Evolutionary conservation across 1,140 invertebrate species (phyloP).

Genomic region (Macrobrachium rosenbergii): DNA sequence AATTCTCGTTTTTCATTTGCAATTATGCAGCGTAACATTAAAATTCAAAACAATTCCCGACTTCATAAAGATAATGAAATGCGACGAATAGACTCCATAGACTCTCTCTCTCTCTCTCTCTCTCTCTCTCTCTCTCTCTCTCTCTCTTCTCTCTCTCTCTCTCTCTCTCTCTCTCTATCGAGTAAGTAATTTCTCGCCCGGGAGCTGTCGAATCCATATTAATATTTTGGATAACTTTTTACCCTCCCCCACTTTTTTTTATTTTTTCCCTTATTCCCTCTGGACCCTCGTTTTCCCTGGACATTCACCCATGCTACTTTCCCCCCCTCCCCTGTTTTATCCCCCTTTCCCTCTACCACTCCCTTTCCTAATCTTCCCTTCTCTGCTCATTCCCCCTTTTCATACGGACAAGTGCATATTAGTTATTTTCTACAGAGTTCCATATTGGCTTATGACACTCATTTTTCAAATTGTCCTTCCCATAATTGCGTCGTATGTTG

Average conservation of each 20-base stretch:
- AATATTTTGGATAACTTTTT: slow-evolving; percentile 16
- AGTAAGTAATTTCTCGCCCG: slow-evolving; percentile 24
- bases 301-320: background rate
- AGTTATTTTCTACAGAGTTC: slow-evolving; percentile 34
- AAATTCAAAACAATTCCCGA: no score
- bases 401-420: slow-evolving; percentile 52
- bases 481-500: background rate
- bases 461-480: no score
- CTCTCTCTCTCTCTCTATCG: background rate
- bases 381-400: background rate
- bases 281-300: background rate
- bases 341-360: slow-evolving; percentile 6
- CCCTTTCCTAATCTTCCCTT: background rate
- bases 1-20: no score
- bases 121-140: background rate
- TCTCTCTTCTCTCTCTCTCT: background rate
- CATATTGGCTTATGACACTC: slow-evolving; percentile 46
- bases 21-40: no score
- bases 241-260: background rate
- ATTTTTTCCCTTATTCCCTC: slow-evolving; percentile 8
- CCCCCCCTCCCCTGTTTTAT: background rate
- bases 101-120: background rate
- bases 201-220: slow-evolving; percentile 33
- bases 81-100: no score
- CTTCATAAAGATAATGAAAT: no score